Evolutionary conservation across 2,797 vertebrate genomes (phyloP).

Genomic region (Rhabdophis nuchalis): DNA sequence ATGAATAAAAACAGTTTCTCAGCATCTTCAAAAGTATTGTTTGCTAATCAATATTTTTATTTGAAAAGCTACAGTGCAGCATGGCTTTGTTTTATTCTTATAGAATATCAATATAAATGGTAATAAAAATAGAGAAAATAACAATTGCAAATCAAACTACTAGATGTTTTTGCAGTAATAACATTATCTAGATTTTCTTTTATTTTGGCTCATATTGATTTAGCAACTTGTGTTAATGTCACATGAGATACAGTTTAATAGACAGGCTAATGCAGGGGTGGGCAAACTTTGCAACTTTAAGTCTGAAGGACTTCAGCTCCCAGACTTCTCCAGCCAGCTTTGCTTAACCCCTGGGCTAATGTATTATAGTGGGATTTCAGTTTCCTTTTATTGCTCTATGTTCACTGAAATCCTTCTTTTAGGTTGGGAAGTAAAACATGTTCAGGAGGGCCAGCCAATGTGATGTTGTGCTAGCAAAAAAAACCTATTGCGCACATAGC

Average conservation of each 20-base stretch:
- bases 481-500: background rate
- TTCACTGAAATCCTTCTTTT: background rate
- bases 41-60: background rate
- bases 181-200: background rate
- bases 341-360: no score
- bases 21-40: background rate
- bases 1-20: background rate
- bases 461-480: background rate
- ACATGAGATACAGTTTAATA: background rate
- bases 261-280: background rate
- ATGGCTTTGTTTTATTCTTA: constrained; percentile 7
- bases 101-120: background rate
- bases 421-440: background rate
- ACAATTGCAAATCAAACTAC: background rate
- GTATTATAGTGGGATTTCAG: rapidly evolving
- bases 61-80: constrained; percentile 1
- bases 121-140: background rate
- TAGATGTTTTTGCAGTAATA: background rate
- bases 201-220: background rate
- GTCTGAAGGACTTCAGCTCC: no score
- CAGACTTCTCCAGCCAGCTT: no score
- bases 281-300: no score
- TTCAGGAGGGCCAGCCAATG: background rate
- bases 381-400: background rate
- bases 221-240: background rate